Conservation (phyloP, 2,113 vertebrate genomes). For the Myotis brandtii region DNA sequence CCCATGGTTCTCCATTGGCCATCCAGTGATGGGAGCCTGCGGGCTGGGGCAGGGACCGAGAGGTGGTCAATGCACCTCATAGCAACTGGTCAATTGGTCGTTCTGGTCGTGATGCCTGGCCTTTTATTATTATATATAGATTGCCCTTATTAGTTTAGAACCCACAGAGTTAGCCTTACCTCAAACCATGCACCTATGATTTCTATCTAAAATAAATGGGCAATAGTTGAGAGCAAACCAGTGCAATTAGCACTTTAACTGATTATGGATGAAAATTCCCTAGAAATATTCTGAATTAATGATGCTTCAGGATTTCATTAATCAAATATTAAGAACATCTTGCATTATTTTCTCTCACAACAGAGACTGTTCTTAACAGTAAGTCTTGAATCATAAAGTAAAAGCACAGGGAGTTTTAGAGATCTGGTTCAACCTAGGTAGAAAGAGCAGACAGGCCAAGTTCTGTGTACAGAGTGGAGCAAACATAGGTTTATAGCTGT, state of each 20-base stretch:
- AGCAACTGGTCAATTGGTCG: no score
- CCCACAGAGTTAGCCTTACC: neutral
- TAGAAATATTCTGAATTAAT: conserved; percentile 23
- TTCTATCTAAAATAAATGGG: neutral
- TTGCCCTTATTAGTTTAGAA: neutral
- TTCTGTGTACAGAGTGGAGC: neutral
- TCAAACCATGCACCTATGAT: neutral
- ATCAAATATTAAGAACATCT: neutral
- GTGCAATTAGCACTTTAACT: neutral
- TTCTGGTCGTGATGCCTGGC: no score
- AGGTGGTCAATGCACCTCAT: no score
- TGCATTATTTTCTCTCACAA: neutral
- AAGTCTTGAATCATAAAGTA: neutral
- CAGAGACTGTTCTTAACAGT: neutral
- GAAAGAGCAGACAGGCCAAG: neutral
- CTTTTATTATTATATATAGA: no score
- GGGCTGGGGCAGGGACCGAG: no score
- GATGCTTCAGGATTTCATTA: conserved; percentile 8
- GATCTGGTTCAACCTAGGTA: neutral
- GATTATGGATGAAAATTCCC: neutral
- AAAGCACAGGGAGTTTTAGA: neutral
- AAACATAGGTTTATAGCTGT: neutral
- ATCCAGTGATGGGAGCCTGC: no score
- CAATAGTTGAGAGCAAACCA: neutral
- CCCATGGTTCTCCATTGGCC: no score